A percentile compares a stretch with the other conserved stretches of the same genome.
Evolutionary conservation across 1,140 invertebrate species (phyloP).

Genomic region (Ceratina japonica): DNA sequence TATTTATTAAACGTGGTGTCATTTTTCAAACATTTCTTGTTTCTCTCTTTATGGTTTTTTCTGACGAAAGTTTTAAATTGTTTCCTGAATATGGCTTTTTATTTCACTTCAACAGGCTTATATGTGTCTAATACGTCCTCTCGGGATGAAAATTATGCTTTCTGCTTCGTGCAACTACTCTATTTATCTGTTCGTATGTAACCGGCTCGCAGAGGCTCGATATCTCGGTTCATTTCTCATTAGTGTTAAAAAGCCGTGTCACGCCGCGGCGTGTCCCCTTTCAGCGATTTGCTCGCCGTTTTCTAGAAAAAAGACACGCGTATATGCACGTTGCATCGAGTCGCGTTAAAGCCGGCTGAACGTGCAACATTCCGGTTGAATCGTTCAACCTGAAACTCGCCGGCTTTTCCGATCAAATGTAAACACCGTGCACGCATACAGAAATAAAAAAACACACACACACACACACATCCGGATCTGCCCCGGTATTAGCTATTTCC

Average conservation of each 20-base stretch:
- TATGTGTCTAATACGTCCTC: too few relatives aligned
- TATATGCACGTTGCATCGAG: neutral
- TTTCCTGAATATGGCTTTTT: too few relatives aligned
- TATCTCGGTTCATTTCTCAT: neutral
- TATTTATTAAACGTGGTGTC: too few relatives aligned
- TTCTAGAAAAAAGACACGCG: neutral
- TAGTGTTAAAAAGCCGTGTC: neutral
- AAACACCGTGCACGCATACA: slow-evolving; percentile 8
- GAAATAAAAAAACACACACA: too few relatives aligned
- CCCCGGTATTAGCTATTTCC: too few relatives aligned
- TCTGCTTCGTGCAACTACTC: neutral
- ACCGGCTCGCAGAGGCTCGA: neutral
- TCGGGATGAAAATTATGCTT: neutral
- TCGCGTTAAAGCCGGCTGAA: neutral
- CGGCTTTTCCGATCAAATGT: slow-evolving; percentile 24
- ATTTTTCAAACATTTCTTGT: too few relatives aligned
- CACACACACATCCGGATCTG: too few relatives aligned
- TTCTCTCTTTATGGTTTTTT: too few relatives aligned
- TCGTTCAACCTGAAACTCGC: neutral
- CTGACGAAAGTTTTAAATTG: too few relatives aligned
- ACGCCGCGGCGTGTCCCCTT: neutral
- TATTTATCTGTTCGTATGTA: neutral
- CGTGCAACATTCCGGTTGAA: neutral
- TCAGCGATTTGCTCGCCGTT: neutral
- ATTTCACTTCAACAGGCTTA: too few relatives aligned